phyloP scores from a whole-genome alignment of 2,113 vertebrate species.

The Mugil cephalus region DNA sequence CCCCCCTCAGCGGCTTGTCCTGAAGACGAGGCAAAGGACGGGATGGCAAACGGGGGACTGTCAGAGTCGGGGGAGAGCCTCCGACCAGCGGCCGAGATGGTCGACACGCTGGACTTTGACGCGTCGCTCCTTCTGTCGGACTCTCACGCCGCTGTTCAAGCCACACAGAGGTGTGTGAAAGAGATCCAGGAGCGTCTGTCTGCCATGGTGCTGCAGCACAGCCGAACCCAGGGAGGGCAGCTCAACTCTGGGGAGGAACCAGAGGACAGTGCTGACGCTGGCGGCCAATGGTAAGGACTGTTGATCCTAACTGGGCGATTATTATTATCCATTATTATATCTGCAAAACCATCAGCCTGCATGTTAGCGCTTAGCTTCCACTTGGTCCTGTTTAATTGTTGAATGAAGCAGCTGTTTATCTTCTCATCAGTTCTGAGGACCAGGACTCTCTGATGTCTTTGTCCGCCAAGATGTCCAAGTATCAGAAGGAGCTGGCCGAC shows the following conservation, averaged over 20 bases:
- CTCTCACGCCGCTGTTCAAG: slow-evolving; percentile 86
- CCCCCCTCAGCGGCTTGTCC: neutral
- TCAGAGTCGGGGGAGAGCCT: neutral
- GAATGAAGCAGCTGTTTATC: neutral
- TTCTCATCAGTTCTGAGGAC: slow-evolving; percentile 69
- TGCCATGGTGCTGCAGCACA: slow-evolving; percentile 88
- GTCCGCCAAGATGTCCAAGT: slow-evolving; percentile 85
- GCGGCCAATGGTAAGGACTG: slow-evolving; percentile 21
- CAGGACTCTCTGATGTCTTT: slow-evolving; percentile 85
- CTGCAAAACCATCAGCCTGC: too few relatives aligned
- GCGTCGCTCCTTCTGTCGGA: slow-evolving; percentile 86
- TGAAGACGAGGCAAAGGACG: fast-evolving
- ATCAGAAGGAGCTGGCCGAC: slow-evolving; percentile 85
- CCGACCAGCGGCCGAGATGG: neutral
- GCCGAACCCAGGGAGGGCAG: slow-evolving; percentile 48
- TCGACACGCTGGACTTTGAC: slow-evolving; percentile 29
- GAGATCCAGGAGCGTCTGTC: slow-evolving; percentile 87
- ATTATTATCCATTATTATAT: too few relatives aligned
- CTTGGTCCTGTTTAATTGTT: neutral
- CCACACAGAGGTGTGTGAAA: slow-evolving; percentile 79
- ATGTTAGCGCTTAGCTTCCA: neutral
- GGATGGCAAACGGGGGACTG: neutral
- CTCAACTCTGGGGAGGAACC: neutral
- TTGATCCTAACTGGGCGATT: neutral
- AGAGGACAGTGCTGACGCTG: neutral